Base-by-base conservation (phyloP, 2,797 vertebrate species). In the Bradypodion pumilum region DNA sequence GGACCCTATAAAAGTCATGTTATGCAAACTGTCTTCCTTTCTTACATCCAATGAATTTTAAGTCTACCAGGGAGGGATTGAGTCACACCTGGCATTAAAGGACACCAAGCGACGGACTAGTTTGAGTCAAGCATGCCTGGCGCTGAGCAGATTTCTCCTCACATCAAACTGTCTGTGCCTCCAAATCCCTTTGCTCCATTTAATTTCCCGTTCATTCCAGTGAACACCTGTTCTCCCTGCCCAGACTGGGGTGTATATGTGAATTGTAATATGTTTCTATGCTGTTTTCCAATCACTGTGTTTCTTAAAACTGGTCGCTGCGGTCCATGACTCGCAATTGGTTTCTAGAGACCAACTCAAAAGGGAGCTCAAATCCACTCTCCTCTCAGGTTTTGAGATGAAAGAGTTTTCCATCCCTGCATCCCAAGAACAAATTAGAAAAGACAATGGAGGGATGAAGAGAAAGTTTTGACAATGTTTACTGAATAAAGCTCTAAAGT, bases 401-500 rank as follows among this genome's bases (percentile, higher is more conserved):
- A 27, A 44, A 9, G 35, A 5, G 13, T 23, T 29, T 21, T 29
- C 49, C n/a, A 7, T 35, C 27, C 59, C 60, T 2, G 8, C 35
- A 21, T 4, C 7, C 6, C 7, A 56, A 56, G 13, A 16, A 62
- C 40, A 32, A 37, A 40, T 1, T 35, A 73, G 32, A n/a, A 37
- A 66, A 56, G 59, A 66, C 32, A 7, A 66, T 29, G 5, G 35
- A 32, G 27, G 25, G 80, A 68, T 1, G 5, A 6, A 46, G 1
- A 1, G 21, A 2, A 74, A 21, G 2, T 7, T n/a, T 70, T 46
- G 4, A 74, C 40, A 29, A 16, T 16, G 1, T 85, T 81, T 81
- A 69, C 40, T 62, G 16, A 75, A 85, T 69, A 85, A 85, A 85
- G 29, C n/a, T n/a, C 9, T 19, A 25, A 56, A 52, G 9, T 16